phyloP scores from a whole-genome alignment of 2,888 invertebrate genomes.

The Brachycybe producta region DNA sequence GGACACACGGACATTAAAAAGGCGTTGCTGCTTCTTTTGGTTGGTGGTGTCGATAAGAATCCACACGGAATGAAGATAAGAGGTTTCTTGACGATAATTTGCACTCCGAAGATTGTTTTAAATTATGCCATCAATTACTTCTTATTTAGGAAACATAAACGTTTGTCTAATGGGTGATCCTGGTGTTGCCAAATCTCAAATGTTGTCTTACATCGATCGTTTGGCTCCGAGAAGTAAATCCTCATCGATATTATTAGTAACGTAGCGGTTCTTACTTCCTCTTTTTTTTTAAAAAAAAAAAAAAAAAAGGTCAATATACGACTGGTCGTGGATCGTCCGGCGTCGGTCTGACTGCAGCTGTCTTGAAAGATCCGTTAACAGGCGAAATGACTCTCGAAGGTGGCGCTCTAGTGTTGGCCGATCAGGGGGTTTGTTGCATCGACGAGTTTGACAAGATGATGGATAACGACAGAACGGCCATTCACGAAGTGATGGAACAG shows the following conservation, averaged over 20 bases:
- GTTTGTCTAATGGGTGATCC: conserved; percentile 99
- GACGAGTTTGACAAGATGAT: conserved; percentile 99
- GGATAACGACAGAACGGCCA: conserved; percentile 83
- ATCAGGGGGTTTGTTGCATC: conserved; percentile 77
- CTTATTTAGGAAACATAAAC: conserved; percentile 74
- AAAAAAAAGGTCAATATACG: conserved; percentile 63
- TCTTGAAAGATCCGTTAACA: conserved; percentile 92
- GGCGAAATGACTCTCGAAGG: conserved; percentile 96
- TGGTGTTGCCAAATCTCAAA: conserved; percentile 97
- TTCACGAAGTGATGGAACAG: conserved; percentile 98
- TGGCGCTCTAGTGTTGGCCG: conserved; percentile 89
- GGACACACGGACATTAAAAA: conserved; percentile 98
- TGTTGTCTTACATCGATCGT: conserved; percentile 85
- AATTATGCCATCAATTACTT: no score
- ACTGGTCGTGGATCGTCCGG: conserved; percentile 94
- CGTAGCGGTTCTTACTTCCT: background rate
- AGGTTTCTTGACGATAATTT: conserved; percentile 38
- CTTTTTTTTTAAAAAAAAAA: background rate
- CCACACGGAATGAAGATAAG: conserved; percentile 97
- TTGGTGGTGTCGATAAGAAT: conserved; percentile 66
- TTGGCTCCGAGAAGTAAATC: conserved; percentile 68
- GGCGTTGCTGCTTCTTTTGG: conserved; percentile 77
- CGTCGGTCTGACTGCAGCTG: conserved; percentile 97
- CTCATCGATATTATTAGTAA: background rate
- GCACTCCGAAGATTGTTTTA: conserved; percentile 28